Conservation (phyloP, 1,140 invertebrate genomes). For the Orius laevigatus region DNA sequence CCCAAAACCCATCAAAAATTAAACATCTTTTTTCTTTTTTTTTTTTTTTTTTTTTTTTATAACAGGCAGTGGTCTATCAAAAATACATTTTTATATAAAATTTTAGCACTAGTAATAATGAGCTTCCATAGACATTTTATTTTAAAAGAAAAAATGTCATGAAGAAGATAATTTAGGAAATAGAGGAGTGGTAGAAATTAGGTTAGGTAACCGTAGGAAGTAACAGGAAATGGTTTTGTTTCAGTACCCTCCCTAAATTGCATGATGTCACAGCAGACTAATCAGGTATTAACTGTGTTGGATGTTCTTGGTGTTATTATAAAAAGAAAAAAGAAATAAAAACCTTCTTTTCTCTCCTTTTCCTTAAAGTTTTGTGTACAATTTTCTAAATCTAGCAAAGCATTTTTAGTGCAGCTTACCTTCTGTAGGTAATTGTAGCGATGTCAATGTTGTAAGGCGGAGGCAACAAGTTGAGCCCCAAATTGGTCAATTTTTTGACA, state of each 20-base stretch:
- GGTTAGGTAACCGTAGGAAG: constrained; percentile 15
- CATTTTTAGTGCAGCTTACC: constrained; percentile 9
- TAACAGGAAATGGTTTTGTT: constrained; percentile 24
- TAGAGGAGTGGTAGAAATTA: constrained; percentile 17
- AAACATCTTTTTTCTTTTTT: too few species aligned
- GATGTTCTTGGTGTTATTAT: constrained; percentile 18
- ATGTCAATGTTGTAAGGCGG: too few species aligned
- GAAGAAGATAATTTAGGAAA: constrained; percentile 5
- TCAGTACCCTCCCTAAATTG: constrained; percentile 25
- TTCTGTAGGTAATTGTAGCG: too few species aligned
- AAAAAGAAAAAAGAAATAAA: neutral
- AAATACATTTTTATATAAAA: too few species aligned
- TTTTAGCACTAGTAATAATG: too few species aligned
- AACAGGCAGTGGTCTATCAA: too few species aligned
- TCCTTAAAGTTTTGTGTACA: neutral
- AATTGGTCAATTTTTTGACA: constrained; percentile 1
- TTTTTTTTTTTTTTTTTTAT: too few species aligned
- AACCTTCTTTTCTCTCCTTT: neutral
- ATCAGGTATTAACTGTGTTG: constrained; percentile 23
- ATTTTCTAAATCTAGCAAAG: constrained; percentile 6
- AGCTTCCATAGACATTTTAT: too few species aligned
- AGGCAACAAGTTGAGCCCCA: too few species aligned
- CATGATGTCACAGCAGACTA: constrained; percentile 25
- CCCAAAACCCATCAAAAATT: neutral
- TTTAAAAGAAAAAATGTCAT: neutral